Evolutionary conservation across 2,797 vertebrate species (phyloP).

Genomic region (Pseudochirops cupreus): DNA sequence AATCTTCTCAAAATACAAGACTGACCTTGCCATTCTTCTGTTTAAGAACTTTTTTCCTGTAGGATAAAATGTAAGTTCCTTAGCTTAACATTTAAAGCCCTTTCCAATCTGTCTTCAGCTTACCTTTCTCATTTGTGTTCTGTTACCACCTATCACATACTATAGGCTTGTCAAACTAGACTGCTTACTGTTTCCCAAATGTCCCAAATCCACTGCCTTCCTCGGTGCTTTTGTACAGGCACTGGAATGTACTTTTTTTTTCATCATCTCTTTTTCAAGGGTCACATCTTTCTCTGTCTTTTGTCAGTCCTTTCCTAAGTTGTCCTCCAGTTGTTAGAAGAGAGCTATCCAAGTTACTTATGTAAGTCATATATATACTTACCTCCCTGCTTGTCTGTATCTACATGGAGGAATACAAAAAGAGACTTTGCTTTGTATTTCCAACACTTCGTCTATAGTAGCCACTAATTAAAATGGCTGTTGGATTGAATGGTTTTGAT

Average conservation of each 20-base stretch:
- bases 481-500: background rate
- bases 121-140: background rate
- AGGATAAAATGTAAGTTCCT: background rate
- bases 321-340: background rate
- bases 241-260: background rate
- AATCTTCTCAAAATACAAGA: background rate
- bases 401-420: background rate
- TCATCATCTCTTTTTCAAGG: background rate
- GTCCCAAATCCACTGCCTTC: background rate
- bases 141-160: background rate
- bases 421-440: background rate
- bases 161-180: background rate
- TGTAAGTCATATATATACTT: background rate
- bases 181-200: background rate
- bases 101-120: background rate
- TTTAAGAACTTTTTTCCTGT: background rate
- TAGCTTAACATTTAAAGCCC: background rate
- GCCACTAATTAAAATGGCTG: background rate
- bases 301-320: background rate
- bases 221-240: background rate
- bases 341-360: background rate
- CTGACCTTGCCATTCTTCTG: background rate
- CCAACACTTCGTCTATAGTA: background rate
- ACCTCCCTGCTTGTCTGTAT: background rate
- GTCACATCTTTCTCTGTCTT: background rate